phyloP scores from a whole-genome alignment of 2,113 vertebrate species.

The Oryctolagus cuniculus region mOryCun1.1 NC_091440.1:110997501-110998000 shows the following conservation, averaged over 20 bases:
- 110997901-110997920: slow-evolving; percentile 33
- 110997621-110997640: slow-evolving; percentile 64
- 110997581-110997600: slow-evolving; percentile 60
- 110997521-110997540: slow-evolving; percentile 69
- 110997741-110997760: neutral
- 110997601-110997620: slow-evolving; percentile 62
- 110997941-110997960: neutral
- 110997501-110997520: slow-evolving; percentile 49
- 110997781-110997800: slow-evolving; percentile 56
- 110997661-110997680: slow-evolving; percentile 59
- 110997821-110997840: slow-evolving; percentile 13
- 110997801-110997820: slow-evolving; percentile 11
- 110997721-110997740: slow-evolving; percentile 59
- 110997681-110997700: slow-evolving; percentile 75
- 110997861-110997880: neutral
- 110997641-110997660: slow-evolving; percentile 38
- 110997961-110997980: neutral
- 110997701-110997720: neutral
- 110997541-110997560: slow-evolving; percentile 80
- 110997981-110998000: neutral
- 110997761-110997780: slow-evolving; percentile 56
- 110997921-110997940: neutral
- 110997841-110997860: neutral
- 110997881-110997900: neutral
- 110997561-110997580: slow-evolving; percentile 75